These are phyloP conservation scores for Protophormia terraenovae DNA, from an alignment of 2,888 invertebrate genomes.

Conservation along the genomic window DNA sequence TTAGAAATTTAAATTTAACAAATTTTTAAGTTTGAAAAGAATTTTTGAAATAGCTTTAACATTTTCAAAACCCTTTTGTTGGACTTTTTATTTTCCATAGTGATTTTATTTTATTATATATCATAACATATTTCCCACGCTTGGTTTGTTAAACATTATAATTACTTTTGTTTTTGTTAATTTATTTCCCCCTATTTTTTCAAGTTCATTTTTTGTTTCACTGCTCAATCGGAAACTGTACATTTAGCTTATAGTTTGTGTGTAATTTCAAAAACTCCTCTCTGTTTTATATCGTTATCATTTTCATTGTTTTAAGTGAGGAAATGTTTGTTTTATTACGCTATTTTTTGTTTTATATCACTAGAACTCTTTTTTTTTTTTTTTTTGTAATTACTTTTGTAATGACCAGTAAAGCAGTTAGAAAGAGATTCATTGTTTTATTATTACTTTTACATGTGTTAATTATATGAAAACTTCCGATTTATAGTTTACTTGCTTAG, in stretches of 20 bases:
- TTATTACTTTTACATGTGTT: constrained; percentile 36
- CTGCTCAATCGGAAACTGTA: neutral
- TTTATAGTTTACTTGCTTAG: neutral
- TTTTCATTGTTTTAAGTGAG: neutral
- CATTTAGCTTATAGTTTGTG: neutral
- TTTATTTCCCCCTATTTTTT: neutral
- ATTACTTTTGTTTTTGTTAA: neutral
- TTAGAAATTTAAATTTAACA: neutral
- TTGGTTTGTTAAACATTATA: constrained; percentile 40
- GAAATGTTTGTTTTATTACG: neutral
- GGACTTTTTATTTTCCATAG: too few species aligned
- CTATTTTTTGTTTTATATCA: neutral
- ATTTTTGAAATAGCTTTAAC: neutral
- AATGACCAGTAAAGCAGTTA: neutral
- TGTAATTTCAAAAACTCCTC: neutral
- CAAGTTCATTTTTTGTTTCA: neutral
- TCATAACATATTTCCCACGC: constrained; percentile 32
- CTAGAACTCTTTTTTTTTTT: neutral
- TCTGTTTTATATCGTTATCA: neutral
- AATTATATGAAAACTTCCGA: constrained; percentile 50
- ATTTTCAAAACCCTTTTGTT: neutral
- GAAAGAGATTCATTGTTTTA: neutral
- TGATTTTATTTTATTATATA: too few species aligned
- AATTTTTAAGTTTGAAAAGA: neutral
- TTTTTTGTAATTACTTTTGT: constrained; percentile 12